These are phyloP conservation scores for Abramis brama DNA, from an alignment of 2,113 vertebrate genomes.

Conservation along the genomic window DNA sequence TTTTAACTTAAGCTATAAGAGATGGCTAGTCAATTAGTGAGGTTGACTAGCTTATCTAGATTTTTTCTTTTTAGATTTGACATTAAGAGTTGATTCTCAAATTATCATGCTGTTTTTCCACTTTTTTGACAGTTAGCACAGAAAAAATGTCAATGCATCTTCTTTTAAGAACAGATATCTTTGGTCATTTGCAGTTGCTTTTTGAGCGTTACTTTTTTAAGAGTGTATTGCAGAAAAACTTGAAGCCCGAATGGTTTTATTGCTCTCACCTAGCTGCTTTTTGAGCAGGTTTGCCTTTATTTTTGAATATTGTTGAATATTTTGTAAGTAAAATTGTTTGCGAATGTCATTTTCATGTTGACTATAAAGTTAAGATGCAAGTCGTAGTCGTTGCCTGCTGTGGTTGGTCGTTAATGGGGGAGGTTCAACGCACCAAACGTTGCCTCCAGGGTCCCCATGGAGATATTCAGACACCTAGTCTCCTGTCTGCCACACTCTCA, in stretches of 20 bases:
- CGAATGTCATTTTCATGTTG: neutral
- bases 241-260: neutral
- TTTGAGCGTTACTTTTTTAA: neutral
- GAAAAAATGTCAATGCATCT: too few relatives aligned
- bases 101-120: too few relatives aligned
- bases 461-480: conserved; percentile 43
- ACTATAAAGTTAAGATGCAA: conserved; percentile 8
- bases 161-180: neutral
- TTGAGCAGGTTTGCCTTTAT: neutral
- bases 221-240: neutral
- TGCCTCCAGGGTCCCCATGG: conserved; percentile 26
- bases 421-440: neutral
- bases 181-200: neutral
- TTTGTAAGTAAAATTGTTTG: neutral
- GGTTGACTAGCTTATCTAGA: too few relatives aligned
- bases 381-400: conserved; percentile 10
- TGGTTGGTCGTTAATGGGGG: conserved; percentile 27
- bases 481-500: conserved; percentile 32
- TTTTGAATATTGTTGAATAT: neutral
- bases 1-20: neutral
- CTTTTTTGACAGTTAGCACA: too few relatives aligned
- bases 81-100: neutral
- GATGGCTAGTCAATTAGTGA: too few relatives aligned
- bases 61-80: neutral
- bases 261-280: neutral